Percentiles rank a stretch among this genome's conserved stretches.
phyloP scores from a whole-genome alignment of 2,113 vertebrate species.

The Pomatostomus ruficeps region DNA sequence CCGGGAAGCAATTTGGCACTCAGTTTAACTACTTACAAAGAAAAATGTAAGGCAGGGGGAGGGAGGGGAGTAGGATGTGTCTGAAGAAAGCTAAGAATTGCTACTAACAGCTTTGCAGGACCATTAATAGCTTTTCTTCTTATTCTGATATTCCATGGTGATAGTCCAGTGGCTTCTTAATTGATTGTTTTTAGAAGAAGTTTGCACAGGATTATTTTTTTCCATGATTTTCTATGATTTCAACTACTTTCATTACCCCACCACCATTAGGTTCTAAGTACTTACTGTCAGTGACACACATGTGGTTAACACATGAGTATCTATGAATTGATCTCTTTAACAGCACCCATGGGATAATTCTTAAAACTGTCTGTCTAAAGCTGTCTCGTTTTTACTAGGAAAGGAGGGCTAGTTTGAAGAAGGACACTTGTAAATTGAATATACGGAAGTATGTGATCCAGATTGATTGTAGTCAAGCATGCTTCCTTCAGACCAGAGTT shows the following conservation, averaged over 20 bases:
- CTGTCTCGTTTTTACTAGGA: constrained; percentile 25
- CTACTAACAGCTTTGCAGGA: background rate
- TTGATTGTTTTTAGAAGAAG: constrained; percentile 2
- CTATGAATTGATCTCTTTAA: constrained; percentile 68
- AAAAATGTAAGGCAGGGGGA: background rate
- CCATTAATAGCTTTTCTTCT: background rate
- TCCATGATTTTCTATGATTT: background rate
- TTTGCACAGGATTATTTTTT: background rate
- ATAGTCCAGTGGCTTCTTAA: background rate
- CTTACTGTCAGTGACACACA: constrained; percentile 63
- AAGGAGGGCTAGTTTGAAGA: constrained; percentile 59
- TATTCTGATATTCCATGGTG: background rate
- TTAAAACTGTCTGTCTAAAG: constrained; percentile 59
- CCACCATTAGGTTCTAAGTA: constrained; percentile 37
- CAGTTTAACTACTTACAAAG: background rate
- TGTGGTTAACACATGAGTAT: constrained; percentile 71
- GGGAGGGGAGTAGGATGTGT: background rate
- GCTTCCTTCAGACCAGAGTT: background rate
- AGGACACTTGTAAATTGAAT: constrained; percentile 56
- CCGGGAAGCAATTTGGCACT: background rate
- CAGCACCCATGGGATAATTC: constrained; percentile 53
- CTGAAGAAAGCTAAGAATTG: background rate
- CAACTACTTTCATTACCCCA: constrained; percentile 1
- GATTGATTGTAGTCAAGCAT: background rate
- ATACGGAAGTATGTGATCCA: background rate